Percentiles rank a stretch among this genome's conserved stretches.
phyloP scores from a whole-genome alignment of 2,888 invertebrate genomes.

The Archips crataeganus region DNA sequence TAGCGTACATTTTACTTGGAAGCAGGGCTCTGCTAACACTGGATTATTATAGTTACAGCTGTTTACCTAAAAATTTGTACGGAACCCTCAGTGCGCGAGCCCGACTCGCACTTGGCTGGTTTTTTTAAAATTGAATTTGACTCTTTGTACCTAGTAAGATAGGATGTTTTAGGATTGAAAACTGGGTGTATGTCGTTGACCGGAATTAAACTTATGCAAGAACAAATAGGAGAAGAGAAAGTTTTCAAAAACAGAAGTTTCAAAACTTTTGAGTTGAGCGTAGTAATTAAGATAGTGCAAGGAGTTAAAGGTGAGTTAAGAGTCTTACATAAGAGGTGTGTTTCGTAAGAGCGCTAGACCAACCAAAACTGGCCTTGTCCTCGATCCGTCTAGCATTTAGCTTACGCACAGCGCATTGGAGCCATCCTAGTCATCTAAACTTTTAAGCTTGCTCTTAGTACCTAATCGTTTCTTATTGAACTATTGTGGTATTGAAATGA shows the following conservation, averaged over 20 bases:
- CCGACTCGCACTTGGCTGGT: too few relatives aligned
- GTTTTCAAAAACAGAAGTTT: neutral
- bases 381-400: constrained; percentile 31
- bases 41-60: too few relatives aligned
- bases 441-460: too few relatives aligned
- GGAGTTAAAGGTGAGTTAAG: constrained; percentile 7
- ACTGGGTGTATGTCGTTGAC: neutral
- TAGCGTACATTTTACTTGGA: too few relatives aligned
- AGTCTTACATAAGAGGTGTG: constrained; percentile 34
- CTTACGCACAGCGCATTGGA: neutral
- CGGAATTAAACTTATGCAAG: neutral
- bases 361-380: constrained; percentile 49
- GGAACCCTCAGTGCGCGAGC: too few relatives aligned
- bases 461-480: too few relatives aligned
- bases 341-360: constrained; percentile 45
- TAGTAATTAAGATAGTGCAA: neutral
- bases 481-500: too few relatives aligned
- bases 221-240: constrained; percentile 1
- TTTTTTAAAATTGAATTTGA: too few relatives aligned
- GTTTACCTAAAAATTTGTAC: too few relatives aligned
- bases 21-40: too few relatives aligned
- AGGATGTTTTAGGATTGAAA: neutral
- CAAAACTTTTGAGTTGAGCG: neutral
- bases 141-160: too few relatives aligned
- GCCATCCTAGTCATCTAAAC: too few relatives aligned